Base-by-base conservation (phyloP, 2,113 vertebrate species). In the Heterochromis multidens region DNA sequence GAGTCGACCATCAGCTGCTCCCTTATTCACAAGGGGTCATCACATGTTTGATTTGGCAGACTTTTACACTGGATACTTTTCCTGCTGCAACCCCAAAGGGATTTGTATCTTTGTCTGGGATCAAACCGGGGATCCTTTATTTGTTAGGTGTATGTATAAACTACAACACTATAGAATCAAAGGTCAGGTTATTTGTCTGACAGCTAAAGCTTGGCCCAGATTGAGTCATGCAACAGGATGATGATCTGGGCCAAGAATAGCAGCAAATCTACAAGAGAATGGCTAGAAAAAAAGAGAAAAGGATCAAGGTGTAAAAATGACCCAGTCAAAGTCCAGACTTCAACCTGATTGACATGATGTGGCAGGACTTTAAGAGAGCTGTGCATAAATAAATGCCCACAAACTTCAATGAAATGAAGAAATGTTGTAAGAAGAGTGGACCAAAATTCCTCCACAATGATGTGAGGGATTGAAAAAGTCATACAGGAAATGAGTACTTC, bases 51-150 rank as follows among this genome's bases (percentile, higher is more conserved):
- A 40, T 11, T 40, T 40, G 37, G 37, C 12, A 40, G 11, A 40
- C 12, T 40, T 40, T 40, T 40, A 40, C 37, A 4, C 11, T 40
- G 37, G 11, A 40, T 40, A 40, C 10, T 11, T 4, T 40, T 12
- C 37, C 37, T 40, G 37, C 4, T 40, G 65, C 40, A 29, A 70
- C 40, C 40, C 23, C 16, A 4, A 29, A 0, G 0, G 23, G 23
- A 70, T 70, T 70, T 70, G 27, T 46, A 46, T 29, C 40, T 72
- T 72, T 43, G 46, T 49, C 2, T 72, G 23, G 23, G 65, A 70
- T 27, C 19, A 14, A 1, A 70, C 37, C 43, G n/a, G 63, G 63
- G 65, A 70, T 70, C 46, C 37, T 70, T 46, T 70, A 27, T 7
- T 11, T 46, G 0, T 27, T 2, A 27, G 40, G 14, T 14, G 2